phyloP scores from a whole-genome alignment of 53 echinoderm and acorn worm species.

The Mesocentrotus franciscanus region DNA sequence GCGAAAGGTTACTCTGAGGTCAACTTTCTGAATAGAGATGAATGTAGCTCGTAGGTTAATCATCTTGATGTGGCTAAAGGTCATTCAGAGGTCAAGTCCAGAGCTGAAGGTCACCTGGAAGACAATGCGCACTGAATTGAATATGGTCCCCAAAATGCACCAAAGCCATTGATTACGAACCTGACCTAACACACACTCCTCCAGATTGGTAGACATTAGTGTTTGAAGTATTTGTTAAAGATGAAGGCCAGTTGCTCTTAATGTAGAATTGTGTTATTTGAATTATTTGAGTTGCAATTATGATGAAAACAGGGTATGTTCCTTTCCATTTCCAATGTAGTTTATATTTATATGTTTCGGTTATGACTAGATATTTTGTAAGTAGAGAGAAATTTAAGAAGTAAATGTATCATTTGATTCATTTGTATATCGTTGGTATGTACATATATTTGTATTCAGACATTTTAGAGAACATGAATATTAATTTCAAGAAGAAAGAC shows the following conservation, averaged over 20 bases:
- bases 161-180: not conserved
- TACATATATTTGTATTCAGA: not conserved
- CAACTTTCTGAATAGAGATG: not conserved
- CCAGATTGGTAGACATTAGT: not conserved
- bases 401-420: not conserved
- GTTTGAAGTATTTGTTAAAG: no score
- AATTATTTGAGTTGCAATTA: conserved; percentile 20
- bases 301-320: conserved; percentile 45
- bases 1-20: not conserved
- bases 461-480: not conserved
- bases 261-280: not conserved
- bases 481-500: no score
- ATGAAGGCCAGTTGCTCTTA: not conserved
- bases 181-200: not conserved
- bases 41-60: not conserved
- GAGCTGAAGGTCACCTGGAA: not conserved
- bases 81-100: not conserved
- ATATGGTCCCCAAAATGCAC: no score
- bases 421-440: not conserved
- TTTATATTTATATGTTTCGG: not conserved
- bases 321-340: conserved; percentile 1
- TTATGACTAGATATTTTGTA: not conserved
- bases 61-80: not conserved
- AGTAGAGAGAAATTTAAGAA: not conserved
- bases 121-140: not conserved